Base-by-base conservation (phyloP, 2,113 vertebrate genomes). In the Microtus richardsoni region DNA sequence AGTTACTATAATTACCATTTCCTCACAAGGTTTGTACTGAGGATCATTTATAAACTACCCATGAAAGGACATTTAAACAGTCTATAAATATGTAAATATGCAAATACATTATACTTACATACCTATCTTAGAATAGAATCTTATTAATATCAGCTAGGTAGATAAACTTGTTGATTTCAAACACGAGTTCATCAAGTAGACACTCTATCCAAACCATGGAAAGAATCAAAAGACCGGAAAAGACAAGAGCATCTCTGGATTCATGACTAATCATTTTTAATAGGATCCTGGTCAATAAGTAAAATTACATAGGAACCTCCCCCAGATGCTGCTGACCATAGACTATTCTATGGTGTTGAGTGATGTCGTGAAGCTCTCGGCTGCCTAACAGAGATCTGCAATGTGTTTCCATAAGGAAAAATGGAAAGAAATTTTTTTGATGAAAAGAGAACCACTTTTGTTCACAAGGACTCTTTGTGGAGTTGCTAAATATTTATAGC, bases 211-310 rank as follows among this genome's bases (percentile, higher is more conserved):
- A 79, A 94, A 91, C 11, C 58, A 96, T 13, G 66, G 41, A 64
- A 94, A 92, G 3, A 66, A 89, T 26, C 64, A 91, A 92, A 86
- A 22, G 82, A 89, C n/a, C 73, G 17, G 79, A 80, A 91, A 92
- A 62, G n/a, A 5, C 52, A 82, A 26, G 58, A 97, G 5, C 64
- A 41, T 47, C 22, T 19, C 58, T 94, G 60, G 12, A 41, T 58
- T 49, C 41, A 49, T 24, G 58, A 88, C 12, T 83, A 41, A 86
- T 86, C 1, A 47, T 36, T 93, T 88, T 78, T 91, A 58, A 64
- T 44, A 64, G 52, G 85, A 90, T 86, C 77, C 28, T 80, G 36
- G 68, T 82, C 66, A 91, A 19, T 78, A 26, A 85, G 1, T 39
- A 36, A 96, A 89, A 86, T 14, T 73, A 33, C 58, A 87, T 88